Conservation (phyloP, 2,888 invertebrate species). For the Trissonchulus sp. region DNA sequence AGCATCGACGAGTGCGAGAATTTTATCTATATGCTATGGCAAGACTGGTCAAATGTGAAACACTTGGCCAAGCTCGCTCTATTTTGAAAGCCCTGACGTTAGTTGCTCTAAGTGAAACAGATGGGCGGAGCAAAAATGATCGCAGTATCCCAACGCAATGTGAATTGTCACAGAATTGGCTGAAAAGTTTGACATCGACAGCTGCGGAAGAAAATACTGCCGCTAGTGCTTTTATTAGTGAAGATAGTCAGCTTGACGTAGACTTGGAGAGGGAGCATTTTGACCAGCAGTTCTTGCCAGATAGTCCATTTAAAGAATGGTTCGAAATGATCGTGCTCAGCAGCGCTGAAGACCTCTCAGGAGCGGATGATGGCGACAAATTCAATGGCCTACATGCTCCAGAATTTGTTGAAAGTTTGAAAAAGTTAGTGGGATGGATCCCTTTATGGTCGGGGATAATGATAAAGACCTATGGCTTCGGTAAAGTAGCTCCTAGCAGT, state of each 20-base stretch:
- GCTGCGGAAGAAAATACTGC: no score
- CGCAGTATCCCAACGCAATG: no score
- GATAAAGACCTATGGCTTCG: not conserved
- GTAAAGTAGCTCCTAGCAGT: not conserved
- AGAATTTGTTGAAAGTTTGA: not conserved
- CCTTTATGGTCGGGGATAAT: not conserved
- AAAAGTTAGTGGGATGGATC: not conserved
- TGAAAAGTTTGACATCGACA: no score
- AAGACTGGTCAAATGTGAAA: not conserved
- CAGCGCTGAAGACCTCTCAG: no score
- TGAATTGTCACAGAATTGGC: no score
- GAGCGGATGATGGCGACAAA: not conserved
- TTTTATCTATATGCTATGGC: not conserved
- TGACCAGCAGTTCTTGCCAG: no score
- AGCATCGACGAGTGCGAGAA: not conserved
- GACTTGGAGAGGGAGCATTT: no score
- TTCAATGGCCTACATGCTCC: not conserved
- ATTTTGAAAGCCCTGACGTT: not conserved
- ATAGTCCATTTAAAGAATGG: no score
- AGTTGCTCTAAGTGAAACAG: not conserved
- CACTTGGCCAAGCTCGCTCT: not conserved
- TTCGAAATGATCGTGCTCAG: no score
- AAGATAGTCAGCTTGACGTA: no score
- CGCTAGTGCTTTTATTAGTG: no score
- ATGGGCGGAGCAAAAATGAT: not conserved